These are phyloP conservation scores for Sitta carolinensis DNA, from an alignment of 2,797 vertebrate species.

Conservation along the genomic window DNA sequence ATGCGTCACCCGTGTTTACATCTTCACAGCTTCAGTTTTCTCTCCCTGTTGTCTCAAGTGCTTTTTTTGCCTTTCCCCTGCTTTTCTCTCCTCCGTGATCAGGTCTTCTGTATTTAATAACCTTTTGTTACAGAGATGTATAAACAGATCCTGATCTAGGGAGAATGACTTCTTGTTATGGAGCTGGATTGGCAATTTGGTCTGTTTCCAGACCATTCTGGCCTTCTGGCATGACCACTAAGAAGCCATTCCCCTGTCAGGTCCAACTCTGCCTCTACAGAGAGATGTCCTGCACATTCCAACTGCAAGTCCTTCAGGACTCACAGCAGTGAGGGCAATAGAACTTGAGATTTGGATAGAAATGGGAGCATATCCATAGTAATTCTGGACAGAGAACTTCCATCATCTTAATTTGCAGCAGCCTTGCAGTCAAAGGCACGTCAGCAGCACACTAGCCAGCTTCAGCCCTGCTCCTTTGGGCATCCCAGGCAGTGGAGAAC, in stretches of 20 bases:
- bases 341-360: not conserved
- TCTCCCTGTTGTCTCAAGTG: not conserved
- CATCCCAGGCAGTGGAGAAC: not conserved
- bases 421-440: not conserved
- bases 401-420: not conserved
- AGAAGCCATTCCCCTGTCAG: not conserved
- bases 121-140: not conserved
- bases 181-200: not conserved
- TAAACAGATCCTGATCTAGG: not conserved
- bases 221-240: not conserved
- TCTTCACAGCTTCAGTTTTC: not conserved
- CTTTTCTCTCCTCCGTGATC: not conserved
- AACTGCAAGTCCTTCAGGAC: not conserved
- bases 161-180: not conserved
- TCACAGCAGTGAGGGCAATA: not conserved
- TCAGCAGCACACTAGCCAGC: not conserved
- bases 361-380: not conserved
- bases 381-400: not conserved
- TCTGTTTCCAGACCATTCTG: not conserved
- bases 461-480: not conserved
- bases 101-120: not conserved
- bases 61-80: not conserved
- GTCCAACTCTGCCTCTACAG: not conserved
- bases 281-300: not conserved
- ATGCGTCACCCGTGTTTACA: not conserved